Percentiles rank a stretch among this genome's conserved stretches.
Evolutionary conservation across 1,140 invertebrate species (phyloP).

Genomic region (Tetramorium simillimum): DNA sequence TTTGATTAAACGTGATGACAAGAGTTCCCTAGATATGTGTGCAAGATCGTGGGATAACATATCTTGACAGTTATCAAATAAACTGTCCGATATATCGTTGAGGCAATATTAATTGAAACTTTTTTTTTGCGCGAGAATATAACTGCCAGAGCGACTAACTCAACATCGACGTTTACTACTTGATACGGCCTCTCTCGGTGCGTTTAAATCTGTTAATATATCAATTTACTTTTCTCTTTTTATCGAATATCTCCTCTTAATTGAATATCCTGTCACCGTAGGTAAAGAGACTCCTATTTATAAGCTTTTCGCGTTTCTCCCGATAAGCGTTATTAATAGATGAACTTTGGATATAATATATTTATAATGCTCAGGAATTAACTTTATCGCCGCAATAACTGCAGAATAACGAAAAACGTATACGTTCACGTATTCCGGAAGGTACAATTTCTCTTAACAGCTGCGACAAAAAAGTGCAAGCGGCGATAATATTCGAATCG

Average conservation of each 20-base stretch:
- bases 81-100: background rate
- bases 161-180: slow-evolving; percentile 47
- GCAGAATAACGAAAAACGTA: background rate
- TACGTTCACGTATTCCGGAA: background rate
- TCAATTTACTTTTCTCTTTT: slow-evolving; percentile 29
- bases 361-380: slow-evolving; percentile 19
- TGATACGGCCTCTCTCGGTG: background rate
- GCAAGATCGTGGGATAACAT: background rate
- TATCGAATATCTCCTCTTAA: slow-evolving; percentile 39
- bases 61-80: slow-evolving; percentile 43
- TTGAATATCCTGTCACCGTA: slow-evolving; percentile 8
- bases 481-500: slow-evolving; percentile 7
- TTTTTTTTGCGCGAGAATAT: background rate
- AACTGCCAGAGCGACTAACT: slow-evolving; percentile 1
- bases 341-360: slow-evolving; percentile 20
- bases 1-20: background rate
- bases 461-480: background rate
- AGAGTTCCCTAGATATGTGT: background rate
- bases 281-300: background rate
- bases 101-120: slow-evolving; percentile 35
- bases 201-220: background rate
- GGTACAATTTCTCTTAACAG: background rate
- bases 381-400: background rate
- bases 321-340: slow-evolving; percentile 23
- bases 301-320: slow-evolving; percentile 27